phyloP scores from a whole-genome alignment of 1,140 invertebrate genomes.

The Odontomachus brunneus region DNA sequence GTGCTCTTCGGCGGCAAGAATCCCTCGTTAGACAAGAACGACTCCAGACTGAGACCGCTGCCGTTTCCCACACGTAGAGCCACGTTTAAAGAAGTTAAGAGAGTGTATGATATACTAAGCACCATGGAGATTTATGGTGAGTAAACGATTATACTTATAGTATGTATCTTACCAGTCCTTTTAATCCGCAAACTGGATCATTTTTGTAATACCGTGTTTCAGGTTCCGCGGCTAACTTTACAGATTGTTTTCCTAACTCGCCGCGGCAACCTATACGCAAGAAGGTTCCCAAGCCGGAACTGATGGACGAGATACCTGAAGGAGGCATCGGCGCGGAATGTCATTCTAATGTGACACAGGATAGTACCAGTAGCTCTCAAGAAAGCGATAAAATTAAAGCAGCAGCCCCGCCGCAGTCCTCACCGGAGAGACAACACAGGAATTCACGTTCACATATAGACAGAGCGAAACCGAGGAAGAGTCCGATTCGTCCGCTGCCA shows the following conservation, averaged over 20 bases:
- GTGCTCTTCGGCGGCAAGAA: constrained; percentile 92
- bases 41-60: constrained; percentile 89
- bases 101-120: constrained; percentile 90
- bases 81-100: constrained; percentile 92
- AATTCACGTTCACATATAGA: constrained; percentile 81
- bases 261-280: constrained; percentile 78
- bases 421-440: constrained; percentile 71
- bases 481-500: constrained; percentile 84
- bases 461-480: constrained; percentile 86
- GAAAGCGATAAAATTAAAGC: constrained; percentile 71
- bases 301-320: constrained; percentile 66
- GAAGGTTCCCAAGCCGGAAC: constrained; percentile 72
- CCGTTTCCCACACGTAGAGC: constrained; percentile 94
- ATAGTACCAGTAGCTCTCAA: constrained; percentile 34
- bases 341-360: constrained; percentile 43
- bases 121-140: constrained; percentile 91
- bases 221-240: constrained; percentile 86
- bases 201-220: constrained; percentile 62
- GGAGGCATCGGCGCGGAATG: constrained; percentile 55
- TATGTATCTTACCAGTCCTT: not conserved
- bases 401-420: constrained; percentile 56
- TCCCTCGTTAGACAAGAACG: constrained; percentile 88
- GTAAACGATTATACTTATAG: constrained; percentile 47
- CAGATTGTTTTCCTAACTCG: constrained; percentile 82
- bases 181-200: not conserved